These are phyloP conservation scores for Machimus rusticus DNA, from an alignment of 2,888 invertebrate genomes.

Conservation along the genomic window DNA sequence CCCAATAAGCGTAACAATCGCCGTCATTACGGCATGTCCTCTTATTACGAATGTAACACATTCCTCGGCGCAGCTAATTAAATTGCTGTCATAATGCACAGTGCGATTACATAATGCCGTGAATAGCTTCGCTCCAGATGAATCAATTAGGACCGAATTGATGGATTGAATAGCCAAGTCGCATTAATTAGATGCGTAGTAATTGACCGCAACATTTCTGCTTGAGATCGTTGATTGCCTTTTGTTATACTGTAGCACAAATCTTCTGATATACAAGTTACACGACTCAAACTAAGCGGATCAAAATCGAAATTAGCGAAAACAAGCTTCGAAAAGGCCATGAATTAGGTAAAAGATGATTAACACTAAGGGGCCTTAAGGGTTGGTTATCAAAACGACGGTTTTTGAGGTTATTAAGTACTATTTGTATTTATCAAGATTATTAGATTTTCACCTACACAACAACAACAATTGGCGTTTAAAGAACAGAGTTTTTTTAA, in stretches of 20 bases:
- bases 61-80: constrained; percentile 20
- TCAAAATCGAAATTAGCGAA: not conserved
- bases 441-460: too few relatives aligned
- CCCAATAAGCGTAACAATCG: constrained; percentile 23
- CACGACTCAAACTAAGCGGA: too few relatives aligned
- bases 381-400: too few relatives aligned
- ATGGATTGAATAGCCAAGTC: constrained; percentile 22
- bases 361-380: too few relatives aligned
- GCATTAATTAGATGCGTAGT: not conserved
- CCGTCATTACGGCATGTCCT: constrained; percentile 11
- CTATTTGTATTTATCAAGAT: too few relatives aligned
- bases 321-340: not conserved
- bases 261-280: not conserved
- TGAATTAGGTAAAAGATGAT: too few relatives aligned
- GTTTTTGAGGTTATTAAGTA: too few relatives aligned
- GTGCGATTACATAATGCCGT: not conserved
- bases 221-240: not conserved
- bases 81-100: constrained; percentile 26
- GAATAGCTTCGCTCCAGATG: not conserved
- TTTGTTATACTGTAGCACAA: not conserved
- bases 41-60: constrained; percentile 8
- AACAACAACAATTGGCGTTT: too few relatives aligned
- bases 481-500: too few relatives aligned
- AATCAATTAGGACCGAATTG: constrained; percentile 17
- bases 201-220: not conserved